phyloP scores from a whole-genome alignment of 2,888 invertebrate genomes.

The Pheosia tremula region DNA sequence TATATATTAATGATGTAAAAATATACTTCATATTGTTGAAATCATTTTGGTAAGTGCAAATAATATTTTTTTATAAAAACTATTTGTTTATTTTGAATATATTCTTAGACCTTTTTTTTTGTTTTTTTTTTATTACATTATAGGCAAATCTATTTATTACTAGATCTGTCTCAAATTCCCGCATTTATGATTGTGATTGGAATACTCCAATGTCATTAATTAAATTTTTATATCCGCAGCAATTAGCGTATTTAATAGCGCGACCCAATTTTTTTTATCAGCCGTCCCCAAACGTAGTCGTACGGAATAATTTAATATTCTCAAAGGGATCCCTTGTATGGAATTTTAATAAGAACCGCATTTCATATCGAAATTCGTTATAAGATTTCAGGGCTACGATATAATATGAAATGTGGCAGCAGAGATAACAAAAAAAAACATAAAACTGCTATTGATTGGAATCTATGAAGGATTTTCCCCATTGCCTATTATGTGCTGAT shows the following conservation, averaged over 20 bases:
- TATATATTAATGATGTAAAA: too few relatives aligned
- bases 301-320: conserved; percentile 41
- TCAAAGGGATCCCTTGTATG: conserved; percentile 28
- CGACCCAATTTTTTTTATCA: conserved; percentile 21
- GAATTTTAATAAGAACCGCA: conserved; percentile 41
- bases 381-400: background rate
- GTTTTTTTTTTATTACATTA: too few relatives aligned
- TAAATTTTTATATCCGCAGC: conserved; percentile 27
- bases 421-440: conserved; percentile 1
- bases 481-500: too few relatives aligned
- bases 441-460: background rate
- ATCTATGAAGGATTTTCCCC: too few relatives aligned
- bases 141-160: too few relatives aligned
- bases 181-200: too few relatives aligned
- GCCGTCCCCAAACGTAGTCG: conserved; percentile 14
- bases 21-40: too few relatives aligned
- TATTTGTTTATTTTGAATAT: too few relatives aligned
- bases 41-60: too few relatives aligned
- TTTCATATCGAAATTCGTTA: conserved; percentile 16
- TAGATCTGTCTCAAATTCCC: too few relatives aligned
- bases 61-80: too few relatives aligned
- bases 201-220: background rate
- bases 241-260: conserved; percentile 25
- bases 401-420: background rate
- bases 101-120: too few relatives aligned